A percentile compares a stretch with the other conserved stretches of the same genome.
These are phyloP conservation scores for Cyphomyrus discorhynchus DNA, from an alignment of 2,113 vertebrate species.

Conservation along the genomic window DNA sequence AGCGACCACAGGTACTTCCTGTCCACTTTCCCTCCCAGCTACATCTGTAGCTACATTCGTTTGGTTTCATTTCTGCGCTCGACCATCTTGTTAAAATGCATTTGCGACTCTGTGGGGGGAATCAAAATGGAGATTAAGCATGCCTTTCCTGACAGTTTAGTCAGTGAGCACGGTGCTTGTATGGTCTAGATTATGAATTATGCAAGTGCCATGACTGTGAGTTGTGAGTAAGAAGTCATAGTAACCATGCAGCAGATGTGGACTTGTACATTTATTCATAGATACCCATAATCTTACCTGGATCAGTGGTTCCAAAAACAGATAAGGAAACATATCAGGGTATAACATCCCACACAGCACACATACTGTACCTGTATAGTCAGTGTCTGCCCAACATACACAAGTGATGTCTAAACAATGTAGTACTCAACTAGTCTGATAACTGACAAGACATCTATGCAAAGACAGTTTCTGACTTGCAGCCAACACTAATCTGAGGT, in stretches of 20 bases:
- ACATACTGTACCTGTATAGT: too few species aligned
- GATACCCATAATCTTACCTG: not conserved
- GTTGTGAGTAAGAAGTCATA: not conserved
- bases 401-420: not conserved
- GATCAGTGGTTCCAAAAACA: not conserved
- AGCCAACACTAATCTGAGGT: not conserved
- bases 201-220: not conserved
- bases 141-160: not conserved
- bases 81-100: not conserved
- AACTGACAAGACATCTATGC: not conserved
- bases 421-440: not conserved
- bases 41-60: not conserved
- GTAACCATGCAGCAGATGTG: not conserved
- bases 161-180: too few species aligned
- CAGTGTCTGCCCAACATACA: not conserved
- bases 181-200: not conserved
- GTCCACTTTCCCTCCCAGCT: not conserved
- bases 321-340: not conserved
- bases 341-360: not conserved
- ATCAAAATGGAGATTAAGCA: not conserved
- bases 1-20: slow-evolving; percentile 68
- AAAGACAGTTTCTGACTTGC: not conserved
- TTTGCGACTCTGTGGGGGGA: not conserved
- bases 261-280: not conserved
- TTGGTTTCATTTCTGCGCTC: not conserved